These are phyloP conservation scores for Puffinus mauretanicus DNA, from an alignment of 2,113 vertebrate genomes.

Conservation along the genomic window DNA sequence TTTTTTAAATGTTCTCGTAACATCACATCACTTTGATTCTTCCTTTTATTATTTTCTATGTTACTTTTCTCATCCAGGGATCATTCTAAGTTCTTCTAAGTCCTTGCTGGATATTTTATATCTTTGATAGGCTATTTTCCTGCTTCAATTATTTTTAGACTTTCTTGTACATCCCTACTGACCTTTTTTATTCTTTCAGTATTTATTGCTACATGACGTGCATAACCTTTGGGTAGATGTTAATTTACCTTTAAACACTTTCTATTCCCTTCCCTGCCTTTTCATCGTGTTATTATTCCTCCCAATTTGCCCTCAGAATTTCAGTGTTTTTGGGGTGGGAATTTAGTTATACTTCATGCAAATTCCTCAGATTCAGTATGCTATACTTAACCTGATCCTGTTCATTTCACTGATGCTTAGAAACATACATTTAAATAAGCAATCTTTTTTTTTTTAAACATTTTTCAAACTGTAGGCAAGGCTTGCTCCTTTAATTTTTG, in stretches of 20 bases:
- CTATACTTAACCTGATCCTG: not conserved
- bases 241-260: constrained; percentile 38
- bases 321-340: not conserved
- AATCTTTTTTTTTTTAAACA: not conserved
- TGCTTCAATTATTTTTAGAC: constrained; percentile 9
- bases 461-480: not conserved
- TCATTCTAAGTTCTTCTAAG: not conserved
- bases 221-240: constrained; percentile 22
- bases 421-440: not conserved
- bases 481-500: not conserved
- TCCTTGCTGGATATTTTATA: not conserved
- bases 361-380: not conserved
- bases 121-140: not conserved
- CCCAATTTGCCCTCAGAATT: not conserved
- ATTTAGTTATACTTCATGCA: not conserved
- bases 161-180: not conserved
- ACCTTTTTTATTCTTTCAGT: constrained; percentile 24
- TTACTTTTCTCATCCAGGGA: not conserved
- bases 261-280: not conserved
- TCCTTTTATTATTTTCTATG: not conserved
- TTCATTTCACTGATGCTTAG: not conserved
- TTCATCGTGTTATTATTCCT: not conserved
- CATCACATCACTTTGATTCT: not conserved
- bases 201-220: constrained; percentile 24
- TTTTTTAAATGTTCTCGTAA: not conserved